Evolutionary conservation across 2,797 vertebrate genomes (phyloP).

Genomic region (Australoheros facetus): DNA sequence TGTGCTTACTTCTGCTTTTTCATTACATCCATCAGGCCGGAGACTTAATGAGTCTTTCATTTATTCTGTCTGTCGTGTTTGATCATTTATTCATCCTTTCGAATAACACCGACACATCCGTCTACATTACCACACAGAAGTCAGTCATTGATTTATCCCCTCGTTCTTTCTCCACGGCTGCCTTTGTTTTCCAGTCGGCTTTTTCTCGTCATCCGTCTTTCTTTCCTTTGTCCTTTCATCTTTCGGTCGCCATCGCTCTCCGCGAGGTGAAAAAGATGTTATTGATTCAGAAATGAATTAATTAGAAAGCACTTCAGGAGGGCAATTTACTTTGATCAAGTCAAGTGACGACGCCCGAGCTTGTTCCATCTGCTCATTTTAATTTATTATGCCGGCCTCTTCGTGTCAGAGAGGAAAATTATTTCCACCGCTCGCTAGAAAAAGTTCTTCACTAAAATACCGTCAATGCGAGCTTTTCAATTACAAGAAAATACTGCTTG

Average conservation of each 20-base stretch:
- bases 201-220: conserved; percentile 34
- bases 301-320: conserved; percentile 68
- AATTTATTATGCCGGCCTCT: conserved; percentile 35
- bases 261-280: conserved; percentile 46
- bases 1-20: conserved; percentile 12
- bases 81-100: conserved; percentile 56
- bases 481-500: neutral
- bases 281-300: conserved; percentile 76
- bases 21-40: conserved; percentile 36
- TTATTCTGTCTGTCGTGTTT: conserved; percentile 50
- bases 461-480: neutral
- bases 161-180: conserved; percentile 4
- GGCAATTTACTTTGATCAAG: conserved; percentile 69
- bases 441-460: neutral
- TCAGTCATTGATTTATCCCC: conserved; percentile 58
- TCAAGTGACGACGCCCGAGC: conserved; percentile 36
- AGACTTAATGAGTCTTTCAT: conserved; percentile 45
- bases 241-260: conserved; percentile 35
- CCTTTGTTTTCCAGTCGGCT: conserved; percentile 20
- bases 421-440: conserved; percentile 21
- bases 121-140: conserved; percentile 58
- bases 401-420: conserved; percentile 22
- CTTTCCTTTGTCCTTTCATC: conserved; percentile 63
- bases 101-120: conserved; percentile 40
- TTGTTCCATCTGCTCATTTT: conserved; percentile 63